These are phyloP conservation scores for Steinernema carpocapsae DNA, from an alignment of 2,888 invertebrate genomes.

Conservation along the genomic window DNA sequence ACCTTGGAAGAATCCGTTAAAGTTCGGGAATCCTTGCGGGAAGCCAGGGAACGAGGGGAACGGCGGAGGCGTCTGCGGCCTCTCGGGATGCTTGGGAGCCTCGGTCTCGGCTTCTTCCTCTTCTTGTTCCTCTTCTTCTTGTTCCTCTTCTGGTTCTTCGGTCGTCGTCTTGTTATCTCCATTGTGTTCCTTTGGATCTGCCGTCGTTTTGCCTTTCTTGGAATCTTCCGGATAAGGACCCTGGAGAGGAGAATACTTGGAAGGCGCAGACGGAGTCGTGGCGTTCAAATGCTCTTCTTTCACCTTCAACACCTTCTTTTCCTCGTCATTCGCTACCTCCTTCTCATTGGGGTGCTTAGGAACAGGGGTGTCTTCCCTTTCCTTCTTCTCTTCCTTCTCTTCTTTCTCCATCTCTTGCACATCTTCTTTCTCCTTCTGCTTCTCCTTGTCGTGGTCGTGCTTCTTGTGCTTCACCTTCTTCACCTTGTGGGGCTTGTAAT, in stretches of 20 bases:
- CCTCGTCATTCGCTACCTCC: background rate
- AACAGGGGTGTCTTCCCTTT: constrained; percentile 26
- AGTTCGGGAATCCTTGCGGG: constrained; percentile 30
- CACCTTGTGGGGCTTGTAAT: background rate
- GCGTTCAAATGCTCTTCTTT: constrained; percentile 5
- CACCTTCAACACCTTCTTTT: no score
- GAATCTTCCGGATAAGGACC: background rate
- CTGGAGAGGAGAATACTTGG: constrained; percentile 18
- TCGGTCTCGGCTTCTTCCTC: background rate
- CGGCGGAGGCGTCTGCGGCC: constrained; percentile 15
- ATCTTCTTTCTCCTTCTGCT: constrained; percentile 36
- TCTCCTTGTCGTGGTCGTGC: constrained; percentile 37
- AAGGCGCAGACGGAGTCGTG: background rate
- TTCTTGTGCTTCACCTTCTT: constrained; percentile 22
- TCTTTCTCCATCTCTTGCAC: constrained; percentile 34
- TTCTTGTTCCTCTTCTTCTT: background rate
- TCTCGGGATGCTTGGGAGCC: constrained; percentile 8
- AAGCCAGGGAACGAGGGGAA: constrained; percentile 24
- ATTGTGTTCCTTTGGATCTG: background rate
- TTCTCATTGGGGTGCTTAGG: constrained; percentile 31
- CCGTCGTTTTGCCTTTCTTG: background rate
- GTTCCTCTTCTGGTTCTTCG: background rate
- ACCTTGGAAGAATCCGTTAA: constrained; percentile 29
- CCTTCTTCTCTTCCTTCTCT: constrained; percentile 33
- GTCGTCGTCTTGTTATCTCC: background rate